Conservation (phyloP, 1,140 invertebrate genomes). For the Catajapyx aquilonaris region DNA sequence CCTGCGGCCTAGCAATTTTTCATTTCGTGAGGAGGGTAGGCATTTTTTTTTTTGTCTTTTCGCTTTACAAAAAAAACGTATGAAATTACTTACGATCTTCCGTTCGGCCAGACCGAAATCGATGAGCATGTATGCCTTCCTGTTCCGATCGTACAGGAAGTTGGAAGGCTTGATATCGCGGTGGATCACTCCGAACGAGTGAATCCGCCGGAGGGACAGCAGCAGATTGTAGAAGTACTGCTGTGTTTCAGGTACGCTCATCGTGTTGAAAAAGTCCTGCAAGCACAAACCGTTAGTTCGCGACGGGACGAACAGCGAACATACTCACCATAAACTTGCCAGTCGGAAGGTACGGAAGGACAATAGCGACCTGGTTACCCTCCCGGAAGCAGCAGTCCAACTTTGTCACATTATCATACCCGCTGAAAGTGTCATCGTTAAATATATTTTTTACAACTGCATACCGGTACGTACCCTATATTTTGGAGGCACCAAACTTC, state of each 20-base stretch:
- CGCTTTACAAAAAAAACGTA: too few relatives aligned
- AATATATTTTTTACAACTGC: too few relatives aligned
- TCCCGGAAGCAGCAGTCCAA: conserved; percentile 55
- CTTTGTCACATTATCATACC: conserved; percentile 58
- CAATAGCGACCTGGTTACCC: conserved; percentile 59
- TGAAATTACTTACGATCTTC: too few relatives aligned
- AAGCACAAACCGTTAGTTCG: conserved; percentile 15
- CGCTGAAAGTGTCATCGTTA: conserved; percentile 36
- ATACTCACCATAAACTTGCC: conserved; percentile 21
- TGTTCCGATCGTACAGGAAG: conserved; percentile 65
- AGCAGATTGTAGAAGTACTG: conserved; percentile 66
- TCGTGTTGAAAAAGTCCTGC: conserved; percentile 51
- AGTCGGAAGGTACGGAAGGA: conserved; percentile 78
- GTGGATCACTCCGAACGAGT: conserved; percentile 70
- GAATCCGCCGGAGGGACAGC: conserved; percentile 53
- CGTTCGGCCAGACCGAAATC: conserved; percentile 81
- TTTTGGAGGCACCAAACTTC: conserved; percentile 56
- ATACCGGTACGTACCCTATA: conserved; percentile 57
- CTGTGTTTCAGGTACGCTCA: conserved; percentile 45
- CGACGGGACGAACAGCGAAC: conserved; percentile 5
- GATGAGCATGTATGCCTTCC: conserved; percentile 45
- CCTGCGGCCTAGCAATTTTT: too few relatives aligned
- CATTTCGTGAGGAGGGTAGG: too few relatives aligned
- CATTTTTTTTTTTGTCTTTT: too few relatives aligned
- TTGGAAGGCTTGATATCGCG: conserved; percentile 86